phyloP scores from a whole-genome alignment of 1,140 invertebrate species.

The Pseudomyrmex concolor region DNA sequence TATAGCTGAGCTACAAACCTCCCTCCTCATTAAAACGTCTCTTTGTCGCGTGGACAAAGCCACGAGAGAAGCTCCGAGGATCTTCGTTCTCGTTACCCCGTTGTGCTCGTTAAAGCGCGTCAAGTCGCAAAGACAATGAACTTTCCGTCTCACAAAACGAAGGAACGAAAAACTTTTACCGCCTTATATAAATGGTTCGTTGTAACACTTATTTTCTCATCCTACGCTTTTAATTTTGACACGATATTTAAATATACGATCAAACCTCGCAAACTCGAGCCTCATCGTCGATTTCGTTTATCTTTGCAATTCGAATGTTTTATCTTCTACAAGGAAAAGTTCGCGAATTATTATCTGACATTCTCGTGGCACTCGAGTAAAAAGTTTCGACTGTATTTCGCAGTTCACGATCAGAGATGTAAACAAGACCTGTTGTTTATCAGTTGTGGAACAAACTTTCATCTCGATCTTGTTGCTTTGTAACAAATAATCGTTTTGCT shows the following conservation, averaged over 20 bases:
- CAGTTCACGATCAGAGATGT: too few relatives aligned
- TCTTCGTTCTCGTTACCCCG: constrained; percentile 58
- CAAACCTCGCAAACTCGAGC: too few relatives aligned
- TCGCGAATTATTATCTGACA: too few relatives aligned
- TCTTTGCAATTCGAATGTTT: too few relatives aligned
- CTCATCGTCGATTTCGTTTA: too few relatives aligned
- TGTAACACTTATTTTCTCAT: neutral
- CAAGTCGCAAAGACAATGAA: constrained; percentile 10
- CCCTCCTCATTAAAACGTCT: constrained; percentile 71
- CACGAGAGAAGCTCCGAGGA: constrained; percentile 27
- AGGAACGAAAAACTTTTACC: neutral
- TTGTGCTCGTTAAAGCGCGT: constrained; percentile 51
- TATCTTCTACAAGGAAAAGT: too few relatives aligned
- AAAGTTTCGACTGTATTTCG: too few relatives aligned
- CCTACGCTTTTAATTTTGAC: neutral
- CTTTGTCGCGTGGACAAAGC: constrained; percentile 71
- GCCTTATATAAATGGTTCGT: neutral
- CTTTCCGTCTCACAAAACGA: constrained; percentile 4
- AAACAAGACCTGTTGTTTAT: too few relatives aligned
- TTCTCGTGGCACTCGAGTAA: too few relatives aligned
- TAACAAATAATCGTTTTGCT: too few relatives aligned
- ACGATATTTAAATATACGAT: neutral
- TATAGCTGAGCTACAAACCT: constrained; percentile 55
- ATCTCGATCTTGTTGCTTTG: too few relatives aligned
- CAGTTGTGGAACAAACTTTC: too few relatives aligned